phyloP scores from a whole-genome alignment of 1,140 invertebrate species.

The Ladona fulva region DNA sequence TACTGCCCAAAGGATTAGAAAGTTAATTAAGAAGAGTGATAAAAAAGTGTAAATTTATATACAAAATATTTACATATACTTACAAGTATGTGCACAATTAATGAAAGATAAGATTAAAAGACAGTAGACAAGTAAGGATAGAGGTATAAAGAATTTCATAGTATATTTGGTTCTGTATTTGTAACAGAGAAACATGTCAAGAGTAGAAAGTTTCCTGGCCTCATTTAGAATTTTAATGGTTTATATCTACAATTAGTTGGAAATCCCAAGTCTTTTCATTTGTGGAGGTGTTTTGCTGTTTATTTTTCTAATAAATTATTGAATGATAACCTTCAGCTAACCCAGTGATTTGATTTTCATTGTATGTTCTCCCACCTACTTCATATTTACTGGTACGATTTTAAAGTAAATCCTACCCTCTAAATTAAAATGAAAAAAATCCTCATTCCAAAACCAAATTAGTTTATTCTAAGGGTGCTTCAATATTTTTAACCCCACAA shows the following conservation, averaged over 20 bases:
- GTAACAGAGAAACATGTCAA: neutral
- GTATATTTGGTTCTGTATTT: neutral
- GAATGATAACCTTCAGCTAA: neutral
- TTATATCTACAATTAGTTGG: neutral
- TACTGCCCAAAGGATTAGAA: constrained; percentile 12
- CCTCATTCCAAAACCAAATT: constrained; percentile 9
- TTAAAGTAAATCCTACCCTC: neutral
- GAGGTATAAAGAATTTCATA: neutral
- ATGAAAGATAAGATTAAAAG: neutral
- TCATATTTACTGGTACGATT: neutral
- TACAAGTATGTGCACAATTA: constrained; percentile 10
- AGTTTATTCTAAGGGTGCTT: neutral
- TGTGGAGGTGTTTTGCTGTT: neutral
- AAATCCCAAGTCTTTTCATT: neutral
- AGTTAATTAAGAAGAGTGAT: constrained; percentile 3
- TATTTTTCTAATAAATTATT: neutral
- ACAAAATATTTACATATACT: constrained; percentile 12
- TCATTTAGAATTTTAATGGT: neutral
- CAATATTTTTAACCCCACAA: neutral
- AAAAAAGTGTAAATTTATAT: constrained; percentile 3
- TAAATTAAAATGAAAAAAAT: neutral
- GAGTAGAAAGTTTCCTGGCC: neutral
- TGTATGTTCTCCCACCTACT: neutral
- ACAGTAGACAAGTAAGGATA: neutral
- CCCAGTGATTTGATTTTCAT: neutral